Evolutionary conservation across 2,113 vertebrate species (phyloP), one percentile per base, ranked within the genome.

Genomic region (Ia io): DNA sequence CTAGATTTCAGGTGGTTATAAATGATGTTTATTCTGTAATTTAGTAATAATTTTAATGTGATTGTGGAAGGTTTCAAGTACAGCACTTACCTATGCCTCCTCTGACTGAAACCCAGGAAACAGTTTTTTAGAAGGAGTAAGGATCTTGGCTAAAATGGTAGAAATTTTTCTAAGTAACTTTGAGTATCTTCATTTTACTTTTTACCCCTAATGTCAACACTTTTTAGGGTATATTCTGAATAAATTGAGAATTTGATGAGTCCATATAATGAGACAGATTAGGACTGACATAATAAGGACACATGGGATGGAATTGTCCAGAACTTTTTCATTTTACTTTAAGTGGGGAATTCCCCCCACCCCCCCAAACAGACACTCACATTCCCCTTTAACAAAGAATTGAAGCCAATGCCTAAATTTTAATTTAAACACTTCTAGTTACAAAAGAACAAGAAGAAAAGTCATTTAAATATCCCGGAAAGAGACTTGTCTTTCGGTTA

Each of bases 401-500:
- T 63, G 20, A 95, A 90, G 42, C n/a, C 67, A 90, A 78, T 73
- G 87, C 12, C 85, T 28, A 92, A 30, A 90, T 86, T 94, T 83
- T 61, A 84, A 73, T 87, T 17, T 32, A 85, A 89, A 83, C 40
- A 82, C 12, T 65, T 94, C n/a, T 30, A 49, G 2, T 77, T 59
- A 73, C n/a, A 85, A 12, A 94, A 87, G 49, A 85, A 67, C 14
- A 20, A 12, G 25, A 1, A 71, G 63, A 49, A 93, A 56, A 92
- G n/a, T 28, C 0, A 44, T 77, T 63, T 22, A 79, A 70, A 91
- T 85, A 14, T 90, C 84, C 3, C 9, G 47, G 12, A 70, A 77
- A 70, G 9, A 92, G 37, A 71, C 93, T 84, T n/a, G 9, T 65
- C 32, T 94, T 94, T 53, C n/a, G 78, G 88, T 93, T 95, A 49